Percentiles rank a stretch among this genome's conserved stretches.
Conservation (phyloP, 2,888 invertebrate genomes). For the Fragum whitleyi region DNA sequence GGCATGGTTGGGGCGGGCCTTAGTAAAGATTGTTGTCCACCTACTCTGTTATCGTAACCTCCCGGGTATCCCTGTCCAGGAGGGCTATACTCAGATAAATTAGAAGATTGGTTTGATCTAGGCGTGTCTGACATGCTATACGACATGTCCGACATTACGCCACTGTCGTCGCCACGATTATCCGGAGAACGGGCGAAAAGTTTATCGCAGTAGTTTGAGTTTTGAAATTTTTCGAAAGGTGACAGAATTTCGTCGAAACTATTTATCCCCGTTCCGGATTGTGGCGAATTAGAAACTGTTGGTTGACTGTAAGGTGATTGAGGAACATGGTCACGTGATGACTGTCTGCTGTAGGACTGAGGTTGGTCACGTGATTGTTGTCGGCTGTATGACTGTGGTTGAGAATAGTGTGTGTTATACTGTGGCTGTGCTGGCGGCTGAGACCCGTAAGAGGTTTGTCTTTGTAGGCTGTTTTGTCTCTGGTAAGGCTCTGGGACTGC, state of each 20-base stretch:
- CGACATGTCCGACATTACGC: constrained; percentile 63
- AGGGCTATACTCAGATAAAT: constrained; percentile 56
- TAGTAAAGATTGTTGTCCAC: constrained; percentile 51
- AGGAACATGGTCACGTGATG: constrained; percentile 49
- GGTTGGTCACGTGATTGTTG: constrained; percentile 54
- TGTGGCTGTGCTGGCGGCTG: constrained; percentile 51
- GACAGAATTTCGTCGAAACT: constrained; percentile 73
- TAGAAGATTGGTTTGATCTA: constrained; percentile 57
- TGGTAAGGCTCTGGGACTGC: constrained; percentile 12
- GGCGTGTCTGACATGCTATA: constrained; percentile 62
- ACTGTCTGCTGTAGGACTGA: constrained; percentile 41
- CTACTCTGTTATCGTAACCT: constrained; percentile 20
- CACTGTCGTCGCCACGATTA: constrained; percentile 66
- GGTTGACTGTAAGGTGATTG: constrained; percentile 47
- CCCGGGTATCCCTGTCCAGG: constrained; percentile 36
- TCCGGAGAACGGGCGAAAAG: constrained; percentile 59
- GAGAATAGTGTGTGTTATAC: constrained; percentile 48
- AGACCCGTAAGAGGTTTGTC: constrained; percentile 40
- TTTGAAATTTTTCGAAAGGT: constrained; percentile 73
- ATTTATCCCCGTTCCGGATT: constrained; percentile 62
- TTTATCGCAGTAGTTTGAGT: constrained; percentile 72
- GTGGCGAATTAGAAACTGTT: constrained; percentile 37
- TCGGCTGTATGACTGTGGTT: constrained; percentile 36
- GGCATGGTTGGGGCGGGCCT: constrained; percentile 49
- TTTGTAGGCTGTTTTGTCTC: constrained; percentile 31